Percentiles rank a stretch among this genome's conserved stretches.
Evolutionary conservation across 2,888 invertebrate genomes (phyloP).

Genomic region (Macropis europaea): DNA sequence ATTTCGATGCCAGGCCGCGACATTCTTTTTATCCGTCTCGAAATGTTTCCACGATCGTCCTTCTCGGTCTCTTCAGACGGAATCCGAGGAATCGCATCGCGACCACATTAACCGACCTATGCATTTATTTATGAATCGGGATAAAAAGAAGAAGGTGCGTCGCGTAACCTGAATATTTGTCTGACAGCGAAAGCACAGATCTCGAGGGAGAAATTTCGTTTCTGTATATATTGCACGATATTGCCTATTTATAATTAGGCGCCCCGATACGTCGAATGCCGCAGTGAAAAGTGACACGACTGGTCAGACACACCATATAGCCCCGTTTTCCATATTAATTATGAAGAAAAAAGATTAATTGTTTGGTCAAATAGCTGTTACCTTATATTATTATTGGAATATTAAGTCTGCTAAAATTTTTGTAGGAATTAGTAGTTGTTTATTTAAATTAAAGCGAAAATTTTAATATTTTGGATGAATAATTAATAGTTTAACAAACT

Average conservation of each 20-base stretch:
- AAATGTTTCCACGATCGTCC: neutral
- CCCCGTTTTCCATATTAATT: too few relatives aligned
- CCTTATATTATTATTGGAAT: too few relatives aligned
- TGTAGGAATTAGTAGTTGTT: too few relatives aligned
- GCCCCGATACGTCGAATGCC: too few relatives aligned
- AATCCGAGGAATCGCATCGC: conserved; percentile 18
- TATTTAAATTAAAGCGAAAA: too few relatives aligned
- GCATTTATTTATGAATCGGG: conserved; percentile 29
- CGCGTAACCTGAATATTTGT: conserved; percentile 28
- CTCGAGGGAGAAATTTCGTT: neutral
- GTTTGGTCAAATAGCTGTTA: too few relatives aligned
- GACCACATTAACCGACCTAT: conserved; percentile 8
- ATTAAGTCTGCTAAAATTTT: too few relatives aligned
- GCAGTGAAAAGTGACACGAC: too few relatives aligned
- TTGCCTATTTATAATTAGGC: conserved; percentile 5
- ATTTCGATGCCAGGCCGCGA: neutral
- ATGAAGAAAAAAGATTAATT: too few relatives aligned
- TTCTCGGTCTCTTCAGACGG: neutral
- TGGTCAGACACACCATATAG: too few relatives aligned
- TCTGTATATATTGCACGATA: neutral
- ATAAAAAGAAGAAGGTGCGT: neutral
- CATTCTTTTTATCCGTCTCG: neutral
- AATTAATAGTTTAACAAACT: too few relatives aligned
- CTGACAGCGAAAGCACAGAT: neutral
- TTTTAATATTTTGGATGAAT: too few relatives aligned